Conservation (phyloP, 2,113 vertebrate species). For the Cebidichthys violaceus region DNA sequence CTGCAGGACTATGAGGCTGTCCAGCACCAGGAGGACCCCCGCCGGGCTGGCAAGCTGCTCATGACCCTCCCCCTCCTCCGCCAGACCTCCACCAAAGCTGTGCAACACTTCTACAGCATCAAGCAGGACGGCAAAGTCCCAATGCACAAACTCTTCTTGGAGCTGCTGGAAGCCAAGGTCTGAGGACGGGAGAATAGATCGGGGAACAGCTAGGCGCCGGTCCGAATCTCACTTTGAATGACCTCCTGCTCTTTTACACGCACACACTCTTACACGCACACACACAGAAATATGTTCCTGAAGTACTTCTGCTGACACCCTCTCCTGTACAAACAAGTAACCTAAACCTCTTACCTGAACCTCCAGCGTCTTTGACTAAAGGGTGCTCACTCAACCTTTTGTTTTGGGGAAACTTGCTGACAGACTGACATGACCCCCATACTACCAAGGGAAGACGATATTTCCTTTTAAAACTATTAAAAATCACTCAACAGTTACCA, state of each 20-base stretch:
- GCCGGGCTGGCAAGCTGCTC: conserved; percentile 96
- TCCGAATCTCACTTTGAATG: conserved; percentile 68
- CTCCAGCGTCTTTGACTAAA: conserved; percentile 75
- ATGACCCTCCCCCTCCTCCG: conserved; percentile 98
- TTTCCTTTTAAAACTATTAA: conserved; percentile 65
- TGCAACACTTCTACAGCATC: conserved; percentile 99
- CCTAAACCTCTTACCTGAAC: conserved; percentile 64
- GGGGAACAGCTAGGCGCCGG: conserved; percentile 51
- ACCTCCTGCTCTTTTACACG: conserved; percentile 74
- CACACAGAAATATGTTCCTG: conserved; percentile 42
- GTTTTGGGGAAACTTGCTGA: conserved; percentile 58
- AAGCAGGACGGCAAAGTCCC: conserved; percentile 99
- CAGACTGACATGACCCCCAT: conserved; percentile 53
- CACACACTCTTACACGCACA: conserved; percentile 41
- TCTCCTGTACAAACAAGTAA: conserved; percentile 61
- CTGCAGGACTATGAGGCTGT: conserved; percentile 97
- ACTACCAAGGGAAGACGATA: conserved; percentile 66
- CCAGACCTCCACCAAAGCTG: conserved; percentile 98
- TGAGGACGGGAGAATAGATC: conserved; percentile 79
- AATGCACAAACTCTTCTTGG: conserved; percentile 99
- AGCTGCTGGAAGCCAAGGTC: conserved; percentile 99
- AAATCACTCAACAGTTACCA: conserved; percentile 53
- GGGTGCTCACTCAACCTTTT: conserved; percentile 51
- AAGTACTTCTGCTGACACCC: conserved; percentile 56
- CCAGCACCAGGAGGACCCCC: conserved; percentile 96